Evolutionary conservation across 2,888 invertebrate species (phyloP).

Genomic region (Leptodirus hochenwartii): DNA sequence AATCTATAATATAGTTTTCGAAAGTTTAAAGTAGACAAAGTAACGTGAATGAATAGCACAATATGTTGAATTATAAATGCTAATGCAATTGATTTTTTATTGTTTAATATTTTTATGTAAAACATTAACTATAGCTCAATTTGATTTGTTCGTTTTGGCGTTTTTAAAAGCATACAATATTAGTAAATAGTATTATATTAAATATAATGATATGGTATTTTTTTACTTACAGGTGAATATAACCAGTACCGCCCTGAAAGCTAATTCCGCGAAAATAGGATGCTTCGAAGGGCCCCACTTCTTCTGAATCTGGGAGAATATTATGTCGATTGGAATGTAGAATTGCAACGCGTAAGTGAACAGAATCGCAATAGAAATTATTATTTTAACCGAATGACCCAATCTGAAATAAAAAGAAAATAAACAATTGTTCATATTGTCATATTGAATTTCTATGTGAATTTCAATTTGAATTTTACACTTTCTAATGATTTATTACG

Average conservation of each 20-base stretch:
- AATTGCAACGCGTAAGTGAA: conserved; percentile 88
- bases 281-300: conserved; percentile 33
- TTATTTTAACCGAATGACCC: conserved; percentile 63
- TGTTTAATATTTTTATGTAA: too few relatives aligned
- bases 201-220: conserved; percentile 4
- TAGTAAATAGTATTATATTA: conserved; percentile 3
- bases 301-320: conserved; percentile 54
- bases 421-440: conserved; percentile 6
- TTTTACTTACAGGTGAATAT: conserved; percentile 55
- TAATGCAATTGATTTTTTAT: too few relatives aligned
- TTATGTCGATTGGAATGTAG: conserved; percentile 82
- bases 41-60: too few relatives aligned
- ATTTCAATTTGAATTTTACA: conserved; percentile 1
- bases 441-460: too few relatives aligned
- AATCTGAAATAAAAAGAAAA: conserved; percentile 52
- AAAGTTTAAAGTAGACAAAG: too few relatives aligned
- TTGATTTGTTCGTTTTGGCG: too few relatives aligned
- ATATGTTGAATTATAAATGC: too few relatives aligned
- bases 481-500: too few relatives aligned
- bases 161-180: too few relatives aligned
- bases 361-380: conserved; percentile 72
- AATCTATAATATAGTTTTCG: too few relatives aligned
- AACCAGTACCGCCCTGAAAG: conserved; percentile 54
- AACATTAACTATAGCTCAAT: too few relatives aligned
- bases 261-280: conserved; percentile 44